Conservation (phyloP, 2,113 vertebrate species). For the Hyperopisus bebe region DNA sequence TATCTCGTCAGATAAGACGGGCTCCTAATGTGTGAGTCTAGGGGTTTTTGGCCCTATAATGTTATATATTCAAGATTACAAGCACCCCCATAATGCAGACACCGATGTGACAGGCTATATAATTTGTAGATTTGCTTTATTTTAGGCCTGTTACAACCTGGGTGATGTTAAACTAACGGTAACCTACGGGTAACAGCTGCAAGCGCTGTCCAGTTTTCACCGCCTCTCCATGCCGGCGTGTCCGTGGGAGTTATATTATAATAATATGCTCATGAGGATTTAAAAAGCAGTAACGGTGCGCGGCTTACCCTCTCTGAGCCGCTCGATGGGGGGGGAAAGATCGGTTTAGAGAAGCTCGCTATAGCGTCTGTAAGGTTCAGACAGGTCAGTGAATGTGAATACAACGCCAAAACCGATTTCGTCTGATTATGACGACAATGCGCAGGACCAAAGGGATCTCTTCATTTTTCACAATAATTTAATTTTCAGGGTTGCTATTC, state of each 20-base stretch:
- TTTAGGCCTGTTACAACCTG: neutral
- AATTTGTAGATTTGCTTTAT: neutral
- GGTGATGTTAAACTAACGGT: neutral
- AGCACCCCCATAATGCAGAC: neutral
- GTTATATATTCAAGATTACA: neutral
- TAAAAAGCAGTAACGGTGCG: neutral
- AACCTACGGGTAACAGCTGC: neutral
- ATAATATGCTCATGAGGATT: neutral
- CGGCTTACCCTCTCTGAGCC: constrained; percentile 3
- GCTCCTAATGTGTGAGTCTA: neutral
- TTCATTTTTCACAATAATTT: neutral
- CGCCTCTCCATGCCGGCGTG: neutral
- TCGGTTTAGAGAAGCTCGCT: neutral
- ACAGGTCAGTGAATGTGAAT: neutral
- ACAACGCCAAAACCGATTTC: neutral
- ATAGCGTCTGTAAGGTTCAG: neutral
- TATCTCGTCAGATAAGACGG: neutral
- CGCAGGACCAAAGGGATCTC: neutral
- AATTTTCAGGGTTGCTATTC: neutral
- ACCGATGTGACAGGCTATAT: neutral
- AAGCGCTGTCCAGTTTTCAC: neutral
- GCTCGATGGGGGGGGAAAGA: neutral
- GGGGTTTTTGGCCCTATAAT: neutral
- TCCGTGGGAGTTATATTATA: neutral
- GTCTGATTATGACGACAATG: neutral